Conservation (phyloP, 2,113 vertebrate genomes). For the Antennarius striatus region DNA sequence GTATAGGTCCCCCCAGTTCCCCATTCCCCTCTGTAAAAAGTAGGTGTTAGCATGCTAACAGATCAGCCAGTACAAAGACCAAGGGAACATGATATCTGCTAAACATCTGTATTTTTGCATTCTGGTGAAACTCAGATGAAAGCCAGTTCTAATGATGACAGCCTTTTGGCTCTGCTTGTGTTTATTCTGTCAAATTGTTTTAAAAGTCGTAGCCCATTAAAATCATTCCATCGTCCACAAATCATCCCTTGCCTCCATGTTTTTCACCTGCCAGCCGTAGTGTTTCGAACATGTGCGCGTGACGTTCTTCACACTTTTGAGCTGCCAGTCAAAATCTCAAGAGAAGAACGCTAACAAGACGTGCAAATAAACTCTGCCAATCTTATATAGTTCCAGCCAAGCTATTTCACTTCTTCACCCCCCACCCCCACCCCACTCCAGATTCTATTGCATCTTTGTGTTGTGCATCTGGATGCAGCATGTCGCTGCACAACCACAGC, state of each 20-base stretch:
- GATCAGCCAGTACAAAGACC: no score
- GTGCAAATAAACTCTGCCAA: constrained; percentile 6
- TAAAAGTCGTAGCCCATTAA: constrained; percentile 2
- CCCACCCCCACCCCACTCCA: no score
- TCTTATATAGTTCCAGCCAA: constrained; percentile 20
- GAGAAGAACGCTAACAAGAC: constrained; percentile 38
- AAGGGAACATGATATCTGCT: no score
- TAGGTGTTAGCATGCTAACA: no score
- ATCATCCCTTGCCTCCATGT: constrained; percentile 16
- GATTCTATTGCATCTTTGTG: constrained; percentile 27
- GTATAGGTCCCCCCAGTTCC: no score
- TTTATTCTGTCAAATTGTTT: constrained; percentile 6
- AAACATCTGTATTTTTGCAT: no score
- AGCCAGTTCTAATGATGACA: not conserved
- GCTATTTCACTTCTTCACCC: not conserved
- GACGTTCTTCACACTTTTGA: constrained; percentile 50
- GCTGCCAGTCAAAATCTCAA: constrained; percentile 36
- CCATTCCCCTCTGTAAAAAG: no score
- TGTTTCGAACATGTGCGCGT: constrained; percentile 25
- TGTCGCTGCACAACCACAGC: constrained; percentile 31
- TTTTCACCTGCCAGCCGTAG: constrained; percentile 30
- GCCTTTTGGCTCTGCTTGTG: not conserved
- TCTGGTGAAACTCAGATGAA: no score
- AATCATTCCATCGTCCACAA: constrained; percentile 10
- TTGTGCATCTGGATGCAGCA: constrained; percentile 51